Conservation (phyloP, 2,113 vertebrate species). For the Passer domesticus region DNA sequence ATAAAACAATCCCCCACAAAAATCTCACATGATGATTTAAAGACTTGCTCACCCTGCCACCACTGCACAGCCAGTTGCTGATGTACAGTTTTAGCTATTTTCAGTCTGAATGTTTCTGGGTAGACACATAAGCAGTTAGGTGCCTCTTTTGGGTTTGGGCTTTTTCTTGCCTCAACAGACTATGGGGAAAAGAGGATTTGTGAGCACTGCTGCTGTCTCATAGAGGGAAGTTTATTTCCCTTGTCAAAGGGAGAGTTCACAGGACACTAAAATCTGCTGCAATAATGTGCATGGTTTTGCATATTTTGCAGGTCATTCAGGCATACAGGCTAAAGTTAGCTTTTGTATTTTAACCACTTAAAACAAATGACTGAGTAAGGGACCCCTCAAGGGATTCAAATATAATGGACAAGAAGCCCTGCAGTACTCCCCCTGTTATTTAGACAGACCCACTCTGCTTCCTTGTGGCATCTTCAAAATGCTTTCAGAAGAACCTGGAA, state of each 20-base stretch:
- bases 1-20: rapidly evolving
- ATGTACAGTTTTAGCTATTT: not conserved
- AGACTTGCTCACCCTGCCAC: rapidly evolving
- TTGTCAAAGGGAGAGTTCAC: not conserved
- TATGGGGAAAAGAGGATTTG: not conserved
- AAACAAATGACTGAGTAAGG: not conserved
- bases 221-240: not conserved
- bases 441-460: not conserved
- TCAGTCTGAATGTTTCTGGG: not conserved
- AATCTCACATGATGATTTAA: not conserved
- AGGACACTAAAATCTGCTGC: not conserved
- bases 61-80: not conserved
- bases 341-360: not conserved
- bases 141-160: not conserved
- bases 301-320: conserved; percentile 2
- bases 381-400: not conserved
- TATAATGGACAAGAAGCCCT: not conserved
- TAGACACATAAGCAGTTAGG: not conserved
- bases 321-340: not conserved
- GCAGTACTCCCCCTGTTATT: not conserved
- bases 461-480: not conserved
- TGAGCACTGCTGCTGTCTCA: not conserved
- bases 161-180: not conserved
- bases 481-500: not conserved
- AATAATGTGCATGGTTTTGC: not conserved